phyloP scores from a whole-genome alignment of 2,888 invertebrate genomes.

The Drosophila melanosoma region DNA sequence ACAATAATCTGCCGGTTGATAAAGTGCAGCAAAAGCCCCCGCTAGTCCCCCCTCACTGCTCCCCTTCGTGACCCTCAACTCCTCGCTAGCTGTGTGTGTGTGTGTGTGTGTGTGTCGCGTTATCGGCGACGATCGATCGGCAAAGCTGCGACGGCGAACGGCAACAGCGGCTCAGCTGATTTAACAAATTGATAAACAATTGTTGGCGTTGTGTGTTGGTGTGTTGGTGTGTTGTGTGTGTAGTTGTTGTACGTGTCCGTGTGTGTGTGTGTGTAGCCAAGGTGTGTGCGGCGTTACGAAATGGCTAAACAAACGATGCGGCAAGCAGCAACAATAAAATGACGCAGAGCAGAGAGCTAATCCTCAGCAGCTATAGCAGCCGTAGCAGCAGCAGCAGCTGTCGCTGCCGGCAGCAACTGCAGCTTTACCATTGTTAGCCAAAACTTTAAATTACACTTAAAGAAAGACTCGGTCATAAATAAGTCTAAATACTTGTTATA shows the following conservation, averaged over 20 bases:
- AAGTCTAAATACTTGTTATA: not conserved
- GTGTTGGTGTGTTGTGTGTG: conserved; percentile 35
- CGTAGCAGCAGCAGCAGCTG: conserved; percentile 56
- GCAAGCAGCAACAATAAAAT: conserved; percentile 58
- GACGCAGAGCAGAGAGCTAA: conserved; percentile 62
- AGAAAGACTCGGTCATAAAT: not conserved
- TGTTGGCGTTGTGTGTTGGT: conserved; percentile 74
- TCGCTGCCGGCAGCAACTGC: conserved; percentile 46
- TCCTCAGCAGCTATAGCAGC: conserved; percentile 51
- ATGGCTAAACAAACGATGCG: conserved; percentile 78
- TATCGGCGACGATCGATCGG: conserved; percentile 80
- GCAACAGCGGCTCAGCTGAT: conserved; percentile 71
- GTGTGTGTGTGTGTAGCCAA: conserved; percentile 28
- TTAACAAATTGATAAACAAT: conserved; percentile 81
- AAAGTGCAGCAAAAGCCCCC: conserved; percentile 51
- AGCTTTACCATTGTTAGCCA: conserved; percentile 74
- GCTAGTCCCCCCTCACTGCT: not conserved
- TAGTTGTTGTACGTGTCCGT: conserved; percentile 20
- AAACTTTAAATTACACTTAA: conserved; percentile 8
- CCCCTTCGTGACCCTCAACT: conserved; percentile 6
- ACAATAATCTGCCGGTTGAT: conserved; percentile 79
- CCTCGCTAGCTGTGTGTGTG: conserved; percentile 26
- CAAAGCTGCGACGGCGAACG: conserved; percentile 45
- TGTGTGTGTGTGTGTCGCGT: conserved; percentile 43
- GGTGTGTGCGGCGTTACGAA: conserved; percentile 70